Evolutionary conservation across 2,888 invertebrate genomes (phyloP), one percentile per base, ranked within the genome.

Genomic region (Agrotis ipsilon): DNA sequence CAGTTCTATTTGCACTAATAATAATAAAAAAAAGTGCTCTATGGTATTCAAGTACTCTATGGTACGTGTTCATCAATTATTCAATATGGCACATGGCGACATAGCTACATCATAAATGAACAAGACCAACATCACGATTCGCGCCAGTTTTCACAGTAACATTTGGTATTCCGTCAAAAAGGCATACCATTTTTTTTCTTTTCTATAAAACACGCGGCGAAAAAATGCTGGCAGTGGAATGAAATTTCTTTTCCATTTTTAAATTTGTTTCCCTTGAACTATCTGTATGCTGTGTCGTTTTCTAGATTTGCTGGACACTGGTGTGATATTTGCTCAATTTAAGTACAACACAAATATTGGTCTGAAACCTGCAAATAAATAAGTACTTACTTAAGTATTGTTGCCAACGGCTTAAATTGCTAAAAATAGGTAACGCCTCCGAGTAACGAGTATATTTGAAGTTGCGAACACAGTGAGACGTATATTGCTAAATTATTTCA

Each of bases 251-350:
- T 54, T 65, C 54, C 51, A 48, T 66, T 72, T n/a, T 48, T 51
- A 43, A 75, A 57, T 58, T 49, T 64, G 58, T 72, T 69, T 68
- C 58, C 24, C 52, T 69, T 7, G 57, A 65, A 54, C 65, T 60
- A 72, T 80, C 74, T 77, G 46, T 72, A 39, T 69, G 57, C 51
- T 11, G 24, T 58, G 62, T 60, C 4, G n/a, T 65, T 75, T 65
- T 75, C 14, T 54, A 57, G 51, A 58, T 65, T 71, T 55, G 43
- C 27, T 13, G 27, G 21, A n/a, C 45, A 45, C 18, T 14, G 39
- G 18, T 66, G 65, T 58, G n/a, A 55, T 68, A n/a, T n/a, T n/a
- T n/a, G n/a, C n/a, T n/a, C n/a, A n/a, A n/a, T n/a, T n/a, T n/a
- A n/a, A n/a, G n/a, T n/a, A 4, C 6, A 32, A 32, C 32, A 32